These are phyloP conservation scores for Phyllotreta striolata DNA, from an alignment of 2,888 invertebrate species.

Conservation along the genomic window DNA sequence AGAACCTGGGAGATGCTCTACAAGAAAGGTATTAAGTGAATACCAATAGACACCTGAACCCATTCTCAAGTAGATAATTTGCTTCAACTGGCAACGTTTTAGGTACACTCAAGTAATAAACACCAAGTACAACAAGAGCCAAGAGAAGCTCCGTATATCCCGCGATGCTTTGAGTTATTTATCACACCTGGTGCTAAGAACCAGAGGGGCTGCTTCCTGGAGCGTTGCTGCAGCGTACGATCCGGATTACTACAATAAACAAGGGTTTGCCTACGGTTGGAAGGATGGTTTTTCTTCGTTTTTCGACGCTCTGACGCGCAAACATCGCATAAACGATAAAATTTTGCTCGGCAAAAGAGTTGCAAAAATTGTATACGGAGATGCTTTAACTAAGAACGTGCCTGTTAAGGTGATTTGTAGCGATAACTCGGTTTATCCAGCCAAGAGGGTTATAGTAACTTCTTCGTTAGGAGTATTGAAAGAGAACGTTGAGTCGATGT, in stretches of 20 bases:
- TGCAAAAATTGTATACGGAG: constrained; percentile 35
- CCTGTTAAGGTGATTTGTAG: constrained; percentile 55
- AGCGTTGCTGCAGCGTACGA: constrained; percentile 69
- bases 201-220: constrained; percentile 67
- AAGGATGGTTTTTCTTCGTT: constrained; percentile 73
- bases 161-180: constrained; percentile 40
- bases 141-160: constrained; percentile 38
- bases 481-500: constrained; percentile 38
- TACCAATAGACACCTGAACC: too few relatives aligned
- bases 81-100: too few relatives aligned
- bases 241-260: constrained; percentile 72
- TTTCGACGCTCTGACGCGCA: constrained; percentile 68
- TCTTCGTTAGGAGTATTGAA: constrained; percentile 49
- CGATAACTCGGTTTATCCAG: constrained; percentile 63
- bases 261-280: constrained; percentile 75
- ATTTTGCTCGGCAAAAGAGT: constrained; percentile 48
- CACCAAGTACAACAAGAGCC: constrained; percentile 37
- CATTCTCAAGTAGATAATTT: too few relatives aligned
- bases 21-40: constrained; percentile 13
- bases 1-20: constrained; percentile 2
- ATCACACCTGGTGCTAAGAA: constrained; percentile 41
- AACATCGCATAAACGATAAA: constrained; percentile 48
- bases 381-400: constrained; percentile 21
- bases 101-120: constrained; percentile 42
- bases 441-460: constrained; percentile 71